Percentiles rank a stretch among this genome's conserved stretches.
Evolutionary conservation across 1,140 invertebrate species (phyloP).

Genomic region (Drosophila paulistorum): DNA sequence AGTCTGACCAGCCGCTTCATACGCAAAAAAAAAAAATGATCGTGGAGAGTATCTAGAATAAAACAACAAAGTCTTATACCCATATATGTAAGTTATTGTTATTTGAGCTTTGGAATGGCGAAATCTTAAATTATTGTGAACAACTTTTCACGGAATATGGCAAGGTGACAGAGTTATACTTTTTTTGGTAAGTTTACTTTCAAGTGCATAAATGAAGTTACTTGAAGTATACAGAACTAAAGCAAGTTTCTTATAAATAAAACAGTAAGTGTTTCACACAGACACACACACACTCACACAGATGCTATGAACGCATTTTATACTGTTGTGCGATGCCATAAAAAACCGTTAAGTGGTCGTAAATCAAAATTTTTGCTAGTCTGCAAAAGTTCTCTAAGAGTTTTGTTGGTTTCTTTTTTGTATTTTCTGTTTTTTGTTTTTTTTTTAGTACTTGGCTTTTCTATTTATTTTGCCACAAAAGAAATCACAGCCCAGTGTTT

Average conservation of each 20-base stretch:
- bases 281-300: neutral
- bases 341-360: slow-evolving; percentile 30
- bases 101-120: no score
- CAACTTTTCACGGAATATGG: neutral
- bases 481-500: slow-evolving; percentile 7
- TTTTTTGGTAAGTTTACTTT: neutral
- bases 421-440: neutral
- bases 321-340: slow-evolving; percentile 18
- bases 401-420: slow-evolving; percentile 16
- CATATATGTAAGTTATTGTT: no score
- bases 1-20: no score
- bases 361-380: slow-evolving; percentile 27
- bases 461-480: slow-evolving; percentile 11
- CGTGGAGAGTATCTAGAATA: no score
- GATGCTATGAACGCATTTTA: slow-evolving; percentile 5
- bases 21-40: no score
- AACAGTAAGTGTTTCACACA: slow-evolving; percentile 13
- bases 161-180: neutral
- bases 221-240: neutral
- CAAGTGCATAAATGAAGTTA: slow-evolving; percentile 1
- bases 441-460: slow-evolving; percentile 7
- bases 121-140: no score
- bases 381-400: slow-evolving; percentile 12
- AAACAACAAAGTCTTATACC: no score
- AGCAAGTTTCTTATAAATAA: slow-evolving; percentile 4